Conservation (phyloP, 2,113 vertebrate species). For the Blennius ocellaris region DNA sequence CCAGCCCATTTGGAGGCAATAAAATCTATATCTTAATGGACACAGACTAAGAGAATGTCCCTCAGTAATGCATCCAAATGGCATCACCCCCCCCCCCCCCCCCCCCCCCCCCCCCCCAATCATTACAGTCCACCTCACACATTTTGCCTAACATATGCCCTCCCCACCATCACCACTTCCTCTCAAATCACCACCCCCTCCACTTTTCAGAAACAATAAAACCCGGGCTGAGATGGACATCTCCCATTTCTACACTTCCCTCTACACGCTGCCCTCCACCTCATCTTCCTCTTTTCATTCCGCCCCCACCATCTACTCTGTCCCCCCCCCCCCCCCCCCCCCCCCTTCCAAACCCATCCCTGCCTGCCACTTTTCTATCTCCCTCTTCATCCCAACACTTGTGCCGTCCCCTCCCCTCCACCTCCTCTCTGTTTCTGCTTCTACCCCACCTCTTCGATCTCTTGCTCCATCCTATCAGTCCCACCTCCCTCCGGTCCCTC, state of each 20-base stretch:
- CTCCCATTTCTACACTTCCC: conserved; percentile 58
- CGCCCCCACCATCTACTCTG: conserved; percentile 1
- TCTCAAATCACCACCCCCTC: conserved; percentile 6
- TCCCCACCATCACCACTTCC: not conserved
- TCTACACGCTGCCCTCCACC: conserved; percentile 48
- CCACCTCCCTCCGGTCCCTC: not conserved
- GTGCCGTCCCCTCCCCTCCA: conserved; percentile 9
- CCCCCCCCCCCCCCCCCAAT: conserved; percentile 38
- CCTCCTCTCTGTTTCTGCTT: conserved; percentile 27
- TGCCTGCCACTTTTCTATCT: conserved; percentile 45
- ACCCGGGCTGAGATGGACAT: conserved; percentile 65
- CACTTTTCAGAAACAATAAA: conserved; percentile 67
- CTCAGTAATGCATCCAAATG: conserved; percentile 55
- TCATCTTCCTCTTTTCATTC: conserved; percentile 35
- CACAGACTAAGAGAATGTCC: conserved; percentile 41
- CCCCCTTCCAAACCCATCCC: conserved; percentile 6
- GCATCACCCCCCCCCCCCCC: conserved; percentile 21
- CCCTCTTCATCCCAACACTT: conserved; percentile 38
- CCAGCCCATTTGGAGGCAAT: conserved; percentile 47
- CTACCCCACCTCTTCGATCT: conserved; percentile 60
- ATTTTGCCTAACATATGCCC: conserved; percentile 52
- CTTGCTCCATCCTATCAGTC: conserved; percentile 43
- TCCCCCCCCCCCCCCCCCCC: not conserved
- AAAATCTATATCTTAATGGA: conserved; percentile 72
- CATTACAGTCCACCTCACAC: conserved; percentile 36